A percentile compares a stretch with the other conserved stretches of the same genome.
These are phyloP conservation scores for Eidolon dupreanum DNA, from an alignment of 2,797 vertebrate genomes.

Conservation along the genomic window DNA sequence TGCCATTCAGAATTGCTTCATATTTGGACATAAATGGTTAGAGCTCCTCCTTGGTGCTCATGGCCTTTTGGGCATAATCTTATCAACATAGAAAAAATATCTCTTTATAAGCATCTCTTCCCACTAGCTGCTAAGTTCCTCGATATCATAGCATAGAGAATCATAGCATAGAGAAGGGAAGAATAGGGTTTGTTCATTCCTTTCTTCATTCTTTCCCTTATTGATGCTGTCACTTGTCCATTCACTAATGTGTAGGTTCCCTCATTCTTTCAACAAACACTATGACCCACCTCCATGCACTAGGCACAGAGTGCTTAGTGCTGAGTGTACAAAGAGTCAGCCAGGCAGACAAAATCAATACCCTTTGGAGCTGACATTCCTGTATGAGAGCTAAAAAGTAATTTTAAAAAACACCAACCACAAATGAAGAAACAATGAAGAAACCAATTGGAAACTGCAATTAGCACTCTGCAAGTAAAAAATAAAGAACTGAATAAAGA, in stretches of 20 bases:
- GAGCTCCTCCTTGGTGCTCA: not conserved
- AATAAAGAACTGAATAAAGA: no score
- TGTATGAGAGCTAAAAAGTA: not conserved
- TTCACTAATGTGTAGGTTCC: not conserved
- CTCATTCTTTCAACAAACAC: not conserved
- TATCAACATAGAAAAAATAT: not conserved
- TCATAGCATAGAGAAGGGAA: not conserved
- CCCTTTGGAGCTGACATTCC: no score
- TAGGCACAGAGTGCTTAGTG: not conserved
- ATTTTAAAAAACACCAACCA: not conserved
- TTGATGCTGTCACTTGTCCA: not conserved
- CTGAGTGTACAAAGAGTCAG: not conserved
- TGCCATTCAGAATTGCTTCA: not conserved
- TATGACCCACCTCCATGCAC: not conserved
- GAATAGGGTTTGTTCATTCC: not conserved
- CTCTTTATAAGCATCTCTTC: not conserved
- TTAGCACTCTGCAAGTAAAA: not conserved
- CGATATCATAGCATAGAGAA: not conserved
- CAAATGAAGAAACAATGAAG: not conserved
- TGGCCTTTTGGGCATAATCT: accelerated
- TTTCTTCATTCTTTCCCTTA: not conserved
- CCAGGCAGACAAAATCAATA: not conserved
- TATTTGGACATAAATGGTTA: not conserved
- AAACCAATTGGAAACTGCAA: not conserved
- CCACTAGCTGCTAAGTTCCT: not conserved